Conservation (phyloP, 2,888 invertebrate genomes). For the Drosophila kambysellisi region DNA sequence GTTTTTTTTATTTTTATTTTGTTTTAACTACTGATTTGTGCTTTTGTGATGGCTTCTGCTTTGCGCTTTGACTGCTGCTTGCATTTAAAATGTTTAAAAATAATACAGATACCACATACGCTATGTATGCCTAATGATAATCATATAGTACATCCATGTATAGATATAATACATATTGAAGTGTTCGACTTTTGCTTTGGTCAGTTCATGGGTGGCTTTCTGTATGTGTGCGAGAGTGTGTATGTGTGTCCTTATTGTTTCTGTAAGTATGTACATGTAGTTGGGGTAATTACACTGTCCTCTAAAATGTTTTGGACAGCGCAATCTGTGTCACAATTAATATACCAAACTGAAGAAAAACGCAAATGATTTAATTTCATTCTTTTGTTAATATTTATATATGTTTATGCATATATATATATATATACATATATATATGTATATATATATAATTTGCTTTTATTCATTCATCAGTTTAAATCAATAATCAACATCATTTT, state of each 20-base stretch:
- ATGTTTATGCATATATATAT: constrained; percentile 55
- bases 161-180: constrained; percentile 34
- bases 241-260: constrained; percentile 6
- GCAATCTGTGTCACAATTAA: constrained; percentile 44
- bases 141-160: constrained; percentile 48
- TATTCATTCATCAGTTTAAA: constrained; percentile 72
- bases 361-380: constrained; percentile 45
- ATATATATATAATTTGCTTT: constrained; percentile 53
- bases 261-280: constrained; percentile 57
- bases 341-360: constrained; percentile 62
- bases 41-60: constrained; percentile 72
- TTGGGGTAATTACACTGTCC: constrained; percentile 33
- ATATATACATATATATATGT: constrained; percentile 50
- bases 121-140: constrained; percentile 50
- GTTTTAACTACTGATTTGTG: constrained; percentile 67
- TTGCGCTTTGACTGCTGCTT: constrained; percentile 59
- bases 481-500: constrained; percentile 81
- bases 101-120: constrained; percentile 47
- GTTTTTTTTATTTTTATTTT: constrained; percentile 20
- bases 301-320: constrained; percentile 34
- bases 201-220: constrained; percentile 60
- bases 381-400: constrained; percentile 66
- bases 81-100: constrained; percentile 48
- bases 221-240: constrained; percentile 28
- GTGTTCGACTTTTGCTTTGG: constrained; percentile 54